Conservation (phyloP, 1,140 invertebrate genomes). For the Bombus confusus region DNA sequence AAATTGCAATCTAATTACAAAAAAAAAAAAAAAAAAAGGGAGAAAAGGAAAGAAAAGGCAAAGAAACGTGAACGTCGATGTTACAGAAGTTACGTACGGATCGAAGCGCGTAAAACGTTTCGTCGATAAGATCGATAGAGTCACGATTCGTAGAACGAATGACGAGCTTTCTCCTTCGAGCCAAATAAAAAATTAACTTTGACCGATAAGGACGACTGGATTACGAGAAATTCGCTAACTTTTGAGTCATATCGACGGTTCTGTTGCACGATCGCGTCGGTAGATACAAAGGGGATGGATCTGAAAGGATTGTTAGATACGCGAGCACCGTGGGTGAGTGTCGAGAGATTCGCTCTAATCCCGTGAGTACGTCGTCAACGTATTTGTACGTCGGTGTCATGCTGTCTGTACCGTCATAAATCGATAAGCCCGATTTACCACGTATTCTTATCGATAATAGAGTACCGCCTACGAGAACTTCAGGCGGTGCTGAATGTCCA, state of each 20-base stretch:
- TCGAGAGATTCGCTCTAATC: constrained; percentile 54
- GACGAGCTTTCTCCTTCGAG: neutral
- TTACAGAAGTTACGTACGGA: neutral
- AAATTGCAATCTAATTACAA: neutral
- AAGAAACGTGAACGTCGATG: too few relatives aligned
- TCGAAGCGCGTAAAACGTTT: neutral
- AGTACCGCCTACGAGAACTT: constrained; percentile 18
- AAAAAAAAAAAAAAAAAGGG: fast-evolving
- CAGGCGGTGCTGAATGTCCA: neutral
- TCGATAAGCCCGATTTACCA: constrained; percentile 67
- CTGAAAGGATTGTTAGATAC: neutral
- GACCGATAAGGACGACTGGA: neutral
- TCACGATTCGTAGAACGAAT: neutral
- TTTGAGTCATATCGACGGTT: neutral
- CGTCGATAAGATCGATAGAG: neutral
- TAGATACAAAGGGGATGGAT: neutral
- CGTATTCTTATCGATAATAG: constrained; percentile 62
- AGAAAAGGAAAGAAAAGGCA: too few relatives aligned
- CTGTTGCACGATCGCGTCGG: neutral
- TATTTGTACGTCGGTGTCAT: constrained; percentile 66
- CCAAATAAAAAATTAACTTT: neutral
- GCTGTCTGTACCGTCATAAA: constrained; percentile 72
- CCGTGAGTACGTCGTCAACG: constrained; percentile 32
- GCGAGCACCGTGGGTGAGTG: neutral
- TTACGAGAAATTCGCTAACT: neutral